A percentile compares a stretch with the other conserved stretches of the same genome.
Conservation (phyloP, 2,888 invertebrate species). For the Drosophila incognita region DNA sequence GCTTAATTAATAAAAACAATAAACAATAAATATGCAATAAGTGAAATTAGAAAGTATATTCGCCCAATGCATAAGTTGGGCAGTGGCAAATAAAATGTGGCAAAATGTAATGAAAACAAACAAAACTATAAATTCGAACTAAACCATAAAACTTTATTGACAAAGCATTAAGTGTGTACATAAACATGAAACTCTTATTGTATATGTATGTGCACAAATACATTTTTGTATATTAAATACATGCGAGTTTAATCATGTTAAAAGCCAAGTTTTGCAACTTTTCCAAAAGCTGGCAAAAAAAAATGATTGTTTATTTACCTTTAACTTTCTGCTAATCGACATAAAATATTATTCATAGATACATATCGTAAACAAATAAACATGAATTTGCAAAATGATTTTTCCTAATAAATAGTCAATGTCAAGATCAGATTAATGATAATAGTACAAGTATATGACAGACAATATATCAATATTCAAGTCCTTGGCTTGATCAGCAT, state of each 20-base stretch:
- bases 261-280: constrained; percentile 59
- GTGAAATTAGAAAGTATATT: constrained; percentile 11
- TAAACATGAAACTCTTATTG: constrained; percentile 53
- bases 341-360: not conserved
- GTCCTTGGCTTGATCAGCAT: not conserved
- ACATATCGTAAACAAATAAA: not conserved
- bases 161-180: constrained; percentile 60
- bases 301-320: constrained; percentile 34
- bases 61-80: constrained; percentile 38
- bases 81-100: constrained; percentile 57
- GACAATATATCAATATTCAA: not conserved
- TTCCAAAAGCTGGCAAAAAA: constrained; percentile 10
- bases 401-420: not conserved
- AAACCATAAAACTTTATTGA: constrained; percentile 72
- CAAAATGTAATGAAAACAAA: constrained; percentile 76
- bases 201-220: constrained; percentile 2
- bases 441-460: not conserved
- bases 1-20: not conserved
- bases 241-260: constrained; percentile 61
- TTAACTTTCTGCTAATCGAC: constrained; percentile 1
- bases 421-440: not conserved
- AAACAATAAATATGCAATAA: constrained; percentile 7
- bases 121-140: constrained; percentile 75
- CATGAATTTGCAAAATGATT: not conserved
- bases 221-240: constrained; percentile 19